Evolutionary conservation across 1,140 invertebrate genomes (phyloP), one percentile per base, ranked within the genome.

Genomic region (Papilio glaucus): DNA sequence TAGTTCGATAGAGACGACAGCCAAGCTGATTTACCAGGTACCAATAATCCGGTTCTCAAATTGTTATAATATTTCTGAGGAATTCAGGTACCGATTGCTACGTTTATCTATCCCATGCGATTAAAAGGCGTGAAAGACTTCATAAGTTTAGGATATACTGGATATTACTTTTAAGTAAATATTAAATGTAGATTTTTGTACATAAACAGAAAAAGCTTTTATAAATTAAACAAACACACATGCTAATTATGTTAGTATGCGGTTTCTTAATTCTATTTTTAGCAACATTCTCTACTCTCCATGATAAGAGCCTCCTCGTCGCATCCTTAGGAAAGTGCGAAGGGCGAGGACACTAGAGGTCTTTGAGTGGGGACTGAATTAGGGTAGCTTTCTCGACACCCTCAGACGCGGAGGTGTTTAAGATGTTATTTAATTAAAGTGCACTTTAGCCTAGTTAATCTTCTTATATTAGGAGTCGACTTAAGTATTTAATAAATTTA

Each of bases 201-300:
- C 12, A 12, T 57, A 9, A 3, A 57, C 13, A 57, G 45, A 21
- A 57, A 57, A 57, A 13, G 3, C 49, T 57, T 57, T 57, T 53
- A 0, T 9, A 24, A 53, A 53, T 53, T 33, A 33, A 33, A 6
- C 6, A 33, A 33, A 33, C 6, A 33, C 29, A 33, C 6, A 33
- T 33, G 6, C 29, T 33, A 3, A 53, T 24, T 24, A 21, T 24
- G 1, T 26, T 21, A 9, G 45, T 15, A 15, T 49, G 7, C 45
- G 45, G 45, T 42, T 42, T 57, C 18, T 57, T 57, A 57, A 57
- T 57, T 57, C 49, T 57, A 57, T 57, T 57, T 57, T 57, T 57
- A 57, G 49, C 21, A 57, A 24, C 49, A 13, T 57, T 12, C 49
- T 57, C 13, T 24, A 21, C 21, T 57, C 10, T 57, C 49, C 49